Evolutionary conservation across 2,113 vertebrate genomes (phyloP).

Genomic region (Lycocorax pyrrhopterus): DNA sequence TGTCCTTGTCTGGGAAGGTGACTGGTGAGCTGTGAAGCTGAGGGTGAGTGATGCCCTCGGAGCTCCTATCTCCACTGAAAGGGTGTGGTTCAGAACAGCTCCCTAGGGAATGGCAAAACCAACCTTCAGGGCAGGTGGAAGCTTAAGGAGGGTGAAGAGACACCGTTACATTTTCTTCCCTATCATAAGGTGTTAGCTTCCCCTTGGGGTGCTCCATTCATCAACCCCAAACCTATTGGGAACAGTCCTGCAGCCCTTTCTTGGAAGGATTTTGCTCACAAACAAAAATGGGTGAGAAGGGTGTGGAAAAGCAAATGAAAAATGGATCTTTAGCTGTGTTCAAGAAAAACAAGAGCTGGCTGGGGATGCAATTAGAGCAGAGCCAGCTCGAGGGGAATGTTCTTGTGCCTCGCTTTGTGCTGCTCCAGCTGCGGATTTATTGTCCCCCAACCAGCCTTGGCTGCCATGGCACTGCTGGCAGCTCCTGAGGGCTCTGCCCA

Average conservation of each 20-base stretch:
- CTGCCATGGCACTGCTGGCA: neutral
- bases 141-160: neutral
- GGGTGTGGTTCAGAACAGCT: neutral
- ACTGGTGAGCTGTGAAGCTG: neutral
- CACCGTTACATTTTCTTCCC: neutral
- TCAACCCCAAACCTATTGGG: neutral
- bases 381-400: neutral
- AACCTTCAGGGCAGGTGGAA: neutral
- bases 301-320: neutral
- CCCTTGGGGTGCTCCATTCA: neutral
- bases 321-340: neutral
- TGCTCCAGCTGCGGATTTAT: neutral
- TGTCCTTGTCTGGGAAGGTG: neutral
- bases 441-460: neutral
- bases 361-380: neutral
- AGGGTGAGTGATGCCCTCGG: accelerated
- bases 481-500: neutral
- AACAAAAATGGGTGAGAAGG: neutral
- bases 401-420: neutral
- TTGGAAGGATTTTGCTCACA: neutral
- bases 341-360: neutral
- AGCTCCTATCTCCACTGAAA: neutral
- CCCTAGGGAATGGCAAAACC: neutral
- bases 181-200: neutral
- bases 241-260: neutral